Percentiles rank a stretch among this genome's conserved stretches.
Conservation (phyloP, 2,888 invertebrate species). For the Mesodorylaimus sp. region DNA sequence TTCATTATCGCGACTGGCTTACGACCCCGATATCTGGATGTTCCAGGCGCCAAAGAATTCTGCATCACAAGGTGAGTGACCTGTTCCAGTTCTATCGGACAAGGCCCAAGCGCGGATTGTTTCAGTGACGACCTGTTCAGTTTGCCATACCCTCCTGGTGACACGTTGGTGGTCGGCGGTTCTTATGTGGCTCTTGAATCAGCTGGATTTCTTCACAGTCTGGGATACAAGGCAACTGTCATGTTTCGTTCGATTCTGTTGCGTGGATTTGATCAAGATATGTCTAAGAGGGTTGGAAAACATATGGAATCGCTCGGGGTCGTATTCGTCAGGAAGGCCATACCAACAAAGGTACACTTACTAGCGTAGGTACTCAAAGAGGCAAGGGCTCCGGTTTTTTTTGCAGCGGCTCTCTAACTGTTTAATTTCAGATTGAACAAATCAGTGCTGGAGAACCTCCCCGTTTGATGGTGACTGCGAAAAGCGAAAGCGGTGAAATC, state of each 20-base stretch:
- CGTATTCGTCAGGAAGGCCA: conserved; percentile 34
- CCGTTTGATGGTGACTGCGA: conserved; percentile 29
- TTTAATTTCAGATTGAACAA: conserved; percentile 43
- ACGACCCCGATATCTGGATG: conserved; percentile 37
- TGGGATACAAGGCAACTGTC: conserved; percentile 35
- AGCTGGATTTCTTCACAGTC: conserved; percentile 40
- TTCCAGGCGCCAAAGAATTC: conserved; percentile 37
- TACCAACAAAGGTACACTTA: conserved; percentile 33
- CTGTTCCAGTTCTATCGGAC: too few species aligned
- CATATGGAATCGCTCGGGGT: conserved; percentile 38
- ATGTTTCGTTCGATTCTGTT: conserved; percentile 42
- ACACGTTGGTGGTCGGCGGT: conserved; percentile 42
- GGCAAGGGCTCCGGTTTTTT: too few species aligned
- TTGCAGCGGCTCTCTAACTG: too few species aligned
- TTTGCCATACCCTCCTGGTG: conserved; percentile 37
- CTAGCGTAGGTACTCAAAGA: too few species aligned
- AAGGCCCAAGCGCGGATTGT: too few species aligned
- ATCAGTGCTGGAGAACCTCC: conserved; percentile 32
- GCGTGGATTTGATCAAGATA: conserved; percentile 44
- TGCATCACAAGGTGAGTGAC: conserved; percentile 36
- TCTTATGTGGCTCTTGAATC: conserved; percentile 44
- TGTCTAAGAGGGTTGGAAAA: conserved; percentile 39
- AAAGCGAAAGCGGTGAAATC: conserved; percentile 23
- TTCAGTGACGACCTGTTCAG: conserved; percentile 42
- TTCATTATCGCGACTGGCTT: conserved; percentile 40